Evolutionary conservation across 2,113 vertebrate genomes (phyloP).

Genomic region (Ammodytes dubius): DNA sequence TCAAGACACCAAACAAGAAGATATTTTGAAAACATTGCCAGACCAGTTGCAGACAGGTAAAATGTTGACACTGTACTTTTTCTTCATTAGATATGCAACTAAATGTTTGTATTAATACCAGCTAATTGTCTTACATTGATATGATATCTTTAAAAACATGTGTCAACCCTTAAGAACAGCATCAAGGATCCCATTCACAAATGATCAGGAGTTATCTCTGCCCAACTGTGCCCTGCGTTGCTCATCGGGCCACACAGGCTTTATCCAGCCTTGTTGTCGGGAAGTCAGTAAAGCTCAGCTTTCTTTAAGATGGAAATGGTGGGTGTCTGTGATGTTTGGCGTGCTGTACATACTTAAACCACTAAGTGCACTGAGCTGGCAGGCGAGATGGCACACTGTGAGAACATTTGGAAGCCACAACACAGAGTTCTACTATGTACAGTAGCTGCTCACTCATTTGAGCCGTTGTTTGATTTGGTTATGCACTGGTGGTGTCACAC

Average conservation of each 20-base stretch:
- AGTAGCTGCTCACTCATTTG: conserved; percentile 26
- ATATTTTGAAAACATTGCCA: conserved; percentile 93
- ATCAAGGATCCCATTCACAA: background rate
- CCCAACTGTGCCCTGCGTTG: conserved; percentile 14
- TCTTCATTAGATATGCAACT: background rate
- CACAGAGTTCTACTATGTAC: conserved; percentile 33
- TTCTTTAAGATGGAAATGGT: conserved; percentile 72
- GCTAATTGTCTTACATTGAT: background rate
- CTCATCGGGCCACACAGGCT: conserved; percentile 66
- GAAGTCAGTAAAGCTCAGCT: conserved; percentile 63
- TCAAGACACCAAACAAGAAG: conserved; percentile 92
- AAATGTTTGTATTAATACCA: background rate
- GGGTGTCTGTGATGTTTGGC: conserved; percentile 77
- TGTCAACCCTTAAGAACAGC: background rate
- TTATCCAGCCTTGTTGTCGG: conserved; percentile 53
- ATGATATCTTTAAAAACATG: background rate
- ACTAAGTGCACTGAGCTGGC: conserved; percentile 76
- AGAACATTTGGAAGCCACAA: conserved; percentile 67
- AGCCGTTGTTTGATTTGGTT: background rate
- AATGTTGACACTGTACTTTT: conserved; percentile 23
- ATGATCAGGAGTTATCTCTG: background rate
- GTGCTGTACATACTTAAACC: conserved; percentile 63
- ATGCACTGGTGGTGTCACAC: background rate
- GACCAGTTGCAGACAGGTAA: conserved; percentile 96
- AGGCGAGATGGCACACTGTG: conserved; percentile 60